Evolutionary conservation across 2,113 vertebrate species (phyloP).

Genomic region (Verasper variegatus): DNA sequence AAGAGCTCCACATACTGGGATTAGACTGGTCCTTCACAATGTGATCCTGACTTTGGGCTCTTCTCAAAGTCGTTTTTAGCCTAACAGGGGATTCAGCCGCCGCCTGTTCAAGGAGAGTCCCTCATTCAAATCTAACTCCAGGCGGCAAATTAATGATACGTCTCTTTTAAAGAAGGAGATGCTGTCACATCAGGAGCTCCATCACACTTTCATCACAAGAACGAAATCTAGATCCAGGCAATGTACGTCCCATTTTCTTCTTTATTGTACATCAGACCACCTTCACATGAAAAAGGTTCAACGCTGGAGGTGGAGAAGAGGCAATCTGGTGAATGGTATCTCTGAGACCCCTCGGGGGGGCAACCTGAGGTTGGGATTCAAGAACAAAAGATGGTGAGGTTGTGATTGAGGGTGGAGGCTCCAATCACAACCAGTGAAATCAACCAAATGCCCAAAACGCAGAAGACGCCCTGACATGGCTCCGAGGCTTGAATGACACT

Average conservation of each 20-base stretch:
- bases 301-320: constrained; percentile 5
- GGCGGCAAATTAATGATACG: constrained; percentile 65
- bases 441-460: too few species aligned
- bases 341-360: constrained; percentile 13
- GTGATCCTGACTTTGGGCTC: constrained; percentile 35
- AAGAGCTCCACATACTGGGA: not conserved
- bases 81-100: constrained; percentile 1
- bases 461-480: too few species aligned
- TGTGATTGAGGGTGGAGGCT: constrained; percentile 3
- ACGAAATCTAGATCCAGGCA: constrained; percentile 18
- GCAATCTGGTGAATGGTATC: not conserved
- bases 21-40: not conserved
- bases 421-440: not conserved
- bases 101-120: too few species aligned
- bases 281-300: constrained; percentile 20
- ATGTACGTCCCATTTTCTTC: constrained; percentile 19
- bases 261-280: constrained; percentile 7
- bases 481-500: too few species aligned
- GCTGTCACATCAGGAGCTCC: constrained; percentile 41
- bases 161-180: constrained; percentile 43
- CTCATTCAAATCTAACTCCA: constrained; percentile 25
- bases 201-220: constrained; percentile 40
- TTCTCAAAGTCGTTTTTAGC: constrained; percentile 42
- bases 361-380: constrained; percentile 13
- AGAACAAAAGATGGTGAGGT: constrained; percentile 16